These are phyloP conservation scores for Clangula hyemalis DNA, from an alignment of 2,797 vertebrate species.

Conservation along the genomic window DNA sequence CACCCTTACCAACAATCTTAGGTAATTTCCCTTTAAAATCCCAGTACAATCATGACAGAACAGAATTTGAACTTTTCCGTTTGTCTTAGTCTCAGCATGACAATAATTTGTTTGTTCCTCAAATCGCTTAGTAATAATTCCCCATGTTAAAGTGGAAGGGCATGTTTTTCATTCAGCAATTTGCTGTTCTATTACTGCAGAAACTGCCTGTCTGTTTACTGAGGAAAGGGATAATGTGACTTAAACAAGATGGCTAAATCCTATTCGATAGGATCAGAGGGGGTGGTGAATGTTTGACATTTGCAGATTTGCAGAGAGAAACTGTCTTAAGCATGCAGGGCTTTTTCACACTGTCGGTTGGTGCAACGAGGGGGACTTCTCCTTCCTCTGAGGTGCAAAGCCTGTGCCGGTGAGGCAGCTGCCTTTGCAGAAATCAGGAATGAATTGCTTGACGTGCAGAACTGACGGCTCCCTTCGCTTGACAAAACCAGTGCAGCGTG, in stretches of 20 bases:
- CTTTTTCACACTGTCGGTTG: constrained; percentile 36
- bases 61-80: background rate
- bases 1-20: background rate
- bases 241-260: constrained; percentile 42
- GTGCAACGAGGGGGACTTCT: constrained; percentile 39
- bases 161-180: constrained; percentile 23
- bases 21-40: constrained; percentile 10
- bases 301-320: constrained; percentile 39
- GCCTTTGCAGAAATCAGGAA: constrained; percentile 59
- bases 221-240: background rate
- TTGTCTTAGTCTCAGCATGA: background rate
- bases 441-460: constrained; percentile 70
- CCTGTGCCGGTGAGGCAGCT: constrained; percentile 52
- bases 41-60: background rate
- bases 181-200: constrained; percentile 12
- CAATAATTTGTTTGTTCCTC: background rate
- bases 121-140: background rate
- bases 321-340: constrained; percentile 29
- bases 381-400: constrained; percentile 68
- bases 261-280: constrained; percentile 16
- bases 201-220: constrained; percentile 23
- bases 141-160: constrained; percentile 22
- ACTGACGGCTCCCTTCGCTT: constrained; percentile 59
- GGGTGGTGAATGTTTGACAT: constrained; percentile 13
- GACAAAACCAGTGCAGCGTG: constrained; percentile 47